Conservation (phyloP, 2,888 invertebrate genomes). For the Protodeltote pygarga region DNA sequence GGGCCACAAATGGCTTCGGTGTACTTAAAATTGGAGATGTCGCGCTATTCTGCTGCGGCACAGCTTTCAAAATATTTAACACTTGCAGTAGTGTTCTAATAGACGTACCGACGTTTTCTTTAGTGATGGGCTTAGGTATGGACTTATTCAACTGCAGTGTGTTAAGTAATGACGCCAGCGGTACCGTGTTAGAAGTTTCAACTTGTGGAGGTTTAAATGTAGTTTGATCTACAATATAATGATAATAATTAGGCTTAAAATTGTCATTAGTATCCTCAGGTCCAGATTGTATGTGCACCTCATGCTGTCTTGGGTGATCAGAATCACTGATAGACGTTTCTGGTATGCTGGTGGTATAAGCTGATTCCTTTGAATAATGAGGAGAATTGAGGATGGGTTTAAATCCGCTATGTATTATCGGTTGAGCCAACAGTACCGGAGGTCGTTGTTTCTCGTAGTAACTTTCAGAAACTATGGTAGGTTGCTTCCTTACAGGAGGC, state of each 20-base stretch:
- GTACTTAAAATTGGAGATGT: conserved; percentile 71
- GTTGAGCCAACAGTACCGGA: conserved; percentile 54
- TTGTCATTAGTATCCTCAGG: conserved; percentile 50
- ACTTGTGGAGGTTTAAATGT: conserved; percentile 54
- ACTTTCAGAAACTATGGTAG: conserved; percentile 72
- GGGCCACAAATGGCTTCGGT: conserved; percentile 71
- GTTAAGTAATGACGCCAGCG: conserved; percentile 87
- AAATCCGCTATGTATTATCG: conserved; percentile 74
- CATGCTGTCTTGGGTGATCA: conserved; percentile 57
- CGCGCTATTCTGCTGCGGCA: conserved; percentile 72
- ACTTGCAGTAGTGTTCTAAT: conserved; percentile 92
- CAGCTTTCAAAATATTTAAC: conserved; percentile 88
- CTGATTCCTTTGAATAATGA: conserved; percentile 55
- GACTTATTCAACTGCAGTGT: conserved; percentile 92
- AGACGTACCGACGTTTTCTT: conserved; percentile 92
- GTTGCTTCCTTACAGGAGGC: conserved; percentile 58
- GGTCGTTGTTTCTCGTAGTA: conserved; percentile 75
- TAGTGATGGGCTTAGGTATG: conserved; percentile 91
- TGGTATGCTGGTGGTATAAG: conserved; percentile 56
- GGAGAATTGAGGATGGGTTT: conserved; percentile 68
- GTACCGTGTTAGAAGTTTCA: conserved; percentile 59
- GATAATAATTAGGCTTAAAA: conserved; percentile 65
- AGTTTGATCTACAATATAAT: conserved; percentile 65
- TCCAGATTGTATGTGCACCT: conserved; percentile 50
- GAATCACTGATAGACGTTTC: conserved; percentile 45